A percentile compares a stretch with the other conserved stretches of the same genome.
These are phyloP conservation scores for Solen grandis DNA, from an alignment of 1,140 invertebrate species.

Conservation along the genomic window DNA sequence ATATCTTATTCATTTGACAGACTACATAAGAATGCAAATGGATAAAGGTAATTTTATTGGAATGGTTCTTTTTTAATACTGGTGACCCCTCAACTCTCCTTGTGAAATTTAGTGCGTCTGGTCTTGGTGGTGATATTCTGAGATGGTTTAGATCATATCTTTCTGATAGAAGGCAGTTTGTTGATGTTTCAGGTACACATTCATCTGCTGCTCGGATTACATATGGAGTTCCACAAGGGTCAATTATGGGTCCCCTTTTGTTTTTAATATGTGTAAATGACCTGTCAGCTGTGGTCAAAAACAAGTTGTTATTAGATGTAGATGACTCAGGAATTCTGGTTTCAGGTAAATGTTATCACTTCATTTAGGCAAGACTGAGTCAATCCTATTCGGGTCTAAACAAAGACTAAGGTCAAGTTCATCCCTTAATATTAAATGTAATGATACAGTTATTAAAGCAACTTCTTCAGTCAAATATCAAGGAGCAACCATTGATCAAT, in stretches of 20 bases:
- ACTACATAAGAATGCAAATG: slow-evolving; percentile 23
- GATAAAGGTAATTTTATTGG: slow-evolving; percentile 32
- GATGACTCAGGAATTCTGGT: slow-evolving; percentile 56
- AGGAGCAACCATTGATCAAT: slow-evolving; percentile 31
- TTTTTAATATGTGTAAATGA: slow-evolving; percentile 61
- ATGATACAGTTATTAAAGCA: slow-evolving; percentile 9
- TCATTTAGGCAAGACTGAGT: slow-evolving; percentile 44
- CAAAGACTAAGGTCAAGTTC: slow-evolving; percentile 6
- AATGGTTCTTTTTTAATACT: slow-evolving; percentile 54
- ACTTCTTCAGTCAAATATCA: slow-evolving; percentile 27
- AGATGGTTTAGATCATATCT: slow-evolving; percentile 55
- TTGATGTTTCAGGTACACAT: slow-evolving; percentile 31
- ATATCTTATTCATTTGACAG: slow-evolving; percentile 30
- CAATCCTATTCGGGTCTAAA: slow-evolving; percentile 32
- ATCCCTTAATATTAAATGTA: slow-evolving; percentile 32
- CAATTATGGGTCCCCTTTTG: slow-evolving; percentile 45
- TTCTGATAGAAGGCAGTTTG: slow-evolving; percentile 46
- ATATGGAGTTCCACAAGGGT: slow-evolving; percentile 56
- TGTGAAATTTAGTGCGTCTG: slow-evolving; percentile 25
- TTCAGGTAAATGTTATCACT: slow-evolving; percentile 50
- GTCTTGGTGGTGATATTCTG: slow-evolving; percentile 36
- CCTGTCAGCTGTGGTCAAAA: slow-evolving; percentile 42
- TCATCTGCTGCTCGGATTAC: slow-evolving; percentile 24
- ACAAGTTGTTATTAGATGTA: slow-evolving; percentile 51
- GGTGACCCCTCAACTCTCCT: slow-evolving; percentile 48